Evolutionary conservation across 1,140 invertebrate species (phyloP), one percentile per base, ranked within the genome.

Genomic region (Cheumatopsyche charites): DNA sequence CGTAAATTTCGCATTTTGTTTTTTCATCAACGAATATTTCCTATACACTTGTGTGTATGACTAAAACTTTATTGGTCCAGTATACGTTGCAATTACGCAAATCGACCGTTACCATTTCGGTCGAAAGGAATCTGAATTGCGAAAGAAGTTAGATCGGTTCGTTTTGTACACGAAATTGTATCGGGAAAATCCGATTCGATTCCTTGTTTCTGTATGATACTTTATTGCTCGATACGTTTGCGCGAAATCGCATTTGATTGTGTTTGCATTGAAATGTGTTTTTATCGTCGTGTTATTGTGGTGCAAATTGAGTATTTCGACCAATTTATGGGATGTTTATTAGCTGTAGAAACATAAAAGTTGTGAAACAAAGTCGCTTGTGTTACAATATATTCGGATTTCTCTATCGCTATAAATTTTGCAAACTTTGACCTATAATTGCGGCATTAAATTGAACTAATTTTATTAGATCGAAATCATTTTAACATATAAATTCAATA

Each of bases 1-100:
- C 13, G 21, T 58, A 58, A 58, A 58, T 23, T 52, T 52, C 19
- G 47, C 1, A 52, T 52, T 52, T 52, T 17, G 13, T 52, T 52
- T 17, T 17, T 9, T 17, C 47, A 52, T 15, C 19, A 1, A 17
- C 47, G 19, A 52, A 52, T 19, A 52, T 17, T 52, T 52, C 15
- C 47, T 52, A 17, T 52, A 19, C 9, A 17, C 43, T n/a, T 15
- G 43, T 15, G 43, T n/a, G n/a, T 36, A 36, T 36, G 9, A 36
- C 9, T 36, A 7, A 47, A 47, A 6, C 43, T 15, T n/a, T 47
- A 47, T 47, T 47, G 11, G 2, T 47, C 15, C 13, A 47, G 4
- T 47, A 2, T 47, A 47, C 12, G 3, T 47, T 25, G 1, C 55
- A 26, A 58, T 58, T 25, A 58, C 19, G 19, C 19, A 25, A 25